Base-by-base conservation (phyloP, 2,113 vertebrate genomes). In the Xenopus borealis region DNA sequence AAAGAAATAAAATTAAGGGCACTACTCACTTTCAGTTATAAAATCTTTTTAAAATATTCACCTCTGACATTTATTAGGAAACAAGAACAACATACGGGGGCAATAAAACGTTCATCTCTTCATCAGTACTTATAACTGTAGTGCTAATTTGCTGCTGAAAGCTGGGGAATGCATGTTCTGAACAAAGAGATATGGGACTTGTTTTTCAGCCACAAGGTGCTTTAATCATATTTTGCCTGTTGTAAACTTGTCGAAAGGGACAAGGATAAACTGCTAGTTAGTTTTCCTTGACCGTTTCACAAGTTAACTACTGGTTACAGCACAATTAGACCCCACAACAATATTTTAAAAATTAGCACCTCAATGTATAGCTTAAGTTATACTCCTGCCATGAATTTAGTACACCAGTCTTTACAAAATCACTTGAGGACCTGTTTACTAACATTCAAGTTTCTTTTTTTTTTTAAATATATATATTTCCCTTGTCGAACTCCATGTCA, bases 11-110 rank as follows among this genome's bases (percentile, higher is more conserved):
- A 33, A 20, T 65, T 83, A 84, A 85, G 83, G 83, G 85, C 82
- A 88, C 80, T 83, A 89, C 86, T 92, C 90, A 91, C 87, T 85
- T 86, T 86, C 80, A 47, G 89, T 85, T 78, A 88, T 82, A 82
- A 70, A 65, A 30, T 72, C 57, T 33, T 88, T 87, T 87, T 91
- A 86, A 92, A 91, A 91, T 92, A 92, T 90, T 82, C 87, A 78
- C 85, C 85, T 86, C 88, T 85, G 87, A 87, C 89, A 88, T 92
- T 92, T 92, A 90, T 92, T 92, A 90, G 89, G 88, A 89, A 44
- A 68, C 87, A 88, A 84, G 79, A 82, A 83, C 83, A 89, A 88
- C 89, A 91, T 86, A 90, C 90, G 88, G 90, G 85, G 68, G 80
- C 84, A 85, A 87, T 89, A 91, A 90, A 88, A 87, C 84, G 89